Percentiles rank a stretch among this genome's conserved stretches.
These are phyloP conservation scores for Semotilus atromaculatus DNA, from an alignment of 2,797 vertebrate species.

Conservation along the genomic window DNA sequence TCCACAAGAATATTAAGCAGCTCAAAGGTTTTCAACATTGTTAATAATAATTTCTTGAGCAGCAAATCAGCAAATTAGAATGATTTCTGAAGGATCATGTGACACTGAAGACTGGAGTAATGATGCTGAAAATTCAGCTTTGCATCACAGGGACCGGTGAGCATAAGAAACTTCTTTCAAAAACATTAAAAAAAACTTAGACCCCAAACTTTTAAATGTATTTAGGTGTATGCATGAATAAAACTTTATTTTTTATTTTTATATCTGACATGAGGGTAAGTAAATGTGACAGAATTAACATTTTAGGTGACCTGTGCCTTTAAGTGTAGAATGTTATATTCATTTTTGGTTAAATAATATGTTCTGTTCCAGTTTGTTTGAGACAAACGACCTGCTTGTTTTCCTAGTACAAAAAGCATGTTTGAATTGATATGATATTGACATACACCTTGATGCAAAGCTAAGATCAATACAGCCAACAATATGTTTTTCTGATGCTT, in stretches of 20 bases:
- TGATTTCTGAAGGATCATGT: neutral
- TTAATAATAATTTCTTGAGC: neutral
- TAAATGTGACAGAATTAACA: neutral
- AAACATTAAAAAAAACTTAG: neutral
- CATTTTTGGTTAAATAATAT: neutral
- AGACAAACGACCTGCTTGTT: constrained; percentile 6
- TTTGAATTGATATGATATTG: constrained; percentile 17
- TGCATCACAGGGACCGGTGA: neutral
- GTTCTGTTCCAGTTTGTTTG: neutral
- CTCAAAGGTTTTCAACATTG: neutral
- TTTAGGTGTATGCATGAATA: neutral
- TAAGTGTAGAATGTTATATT: neutral
- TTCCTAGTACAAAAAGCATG: constrained; percentile 1
- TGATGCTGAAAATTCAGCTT: neutral
- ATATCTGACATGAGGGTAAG: neutral
- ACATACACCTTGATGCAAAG: constrained; percentile 21
- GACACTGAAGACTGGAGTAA: neutral
- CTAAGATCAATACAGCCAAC: constrained; percentile 37
- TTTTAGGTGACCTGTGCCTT: neutral
- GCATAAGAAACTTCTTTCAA: neutral
- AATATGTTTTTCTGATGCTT: constrained; percentile 42
- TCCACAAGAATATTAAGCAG: neutral
- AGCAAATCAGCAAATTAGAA: neutral
- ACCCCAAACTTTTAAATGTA: too few relatives aligned
- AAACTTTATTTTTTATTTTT: rapidly evolving